Evolutionary conservation across 2,888 invertebrate species (phyloP), one percentile per base, ranked within the genome.

Genomic region (Ischnura elegans): DNA sequence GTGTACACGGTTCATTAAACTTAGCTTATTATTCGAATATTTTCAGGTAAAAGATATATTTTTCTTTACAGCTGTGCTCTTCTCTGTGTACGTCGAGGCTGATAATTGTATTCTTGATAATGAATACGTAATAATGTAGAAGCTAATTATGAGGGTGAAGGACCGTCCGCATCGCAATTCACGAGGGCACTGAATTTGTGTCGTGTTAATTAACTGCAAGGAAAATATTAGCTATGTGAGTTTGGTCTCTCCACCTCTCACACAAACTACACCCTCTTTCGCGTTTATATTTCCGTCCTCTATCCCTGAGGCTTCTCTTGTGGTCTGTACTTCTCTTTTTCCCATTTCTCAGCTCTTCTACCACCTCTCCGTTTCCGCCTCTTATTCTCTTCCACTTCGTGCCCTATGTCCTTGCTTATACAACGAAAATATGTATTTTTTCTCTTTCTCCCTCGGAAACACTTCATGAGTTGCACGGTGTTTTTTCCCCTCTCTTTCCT

Each of bases 111-210:
- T 76, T 76, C 76, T 76, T 76, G 36, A 76, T 76, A 36, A 36
- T 76, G 76, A 76, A n/a, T n/a, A n/a, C n/a, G 76, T 25, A 76
- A 76, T 76, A 76, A 76, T 76, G 21, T 36, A 76, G 76, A 36
- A 13, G 76, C 8, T 36, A 36, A 76, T 76, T 76, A 76, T 76
- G 76, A 29, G 36, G 25, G 61, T 25, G n/a, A 61, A 61, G 61
- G 61, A 61, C 25, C 36, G 25, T 76, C 13, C 76, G 36, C 29
- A 36, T 13, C 5, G 76, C 25, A 16, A 13, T 76, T 16, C 36
- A 29, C 76, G n/a, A 76, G 76, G 36, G 10, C 36, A 36, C 76
- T 36, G 36, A 29, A 36, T 36, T 36, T 13, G 76, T 36, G 76
- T 76, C 76, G 13, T 36, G 76, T 36, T 76, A 76, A 76, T 76